phyloP scores from a whole-genome alignment of 2,797 vertebrate genomes.

The Lepilemur septentrionalis region DNA sequence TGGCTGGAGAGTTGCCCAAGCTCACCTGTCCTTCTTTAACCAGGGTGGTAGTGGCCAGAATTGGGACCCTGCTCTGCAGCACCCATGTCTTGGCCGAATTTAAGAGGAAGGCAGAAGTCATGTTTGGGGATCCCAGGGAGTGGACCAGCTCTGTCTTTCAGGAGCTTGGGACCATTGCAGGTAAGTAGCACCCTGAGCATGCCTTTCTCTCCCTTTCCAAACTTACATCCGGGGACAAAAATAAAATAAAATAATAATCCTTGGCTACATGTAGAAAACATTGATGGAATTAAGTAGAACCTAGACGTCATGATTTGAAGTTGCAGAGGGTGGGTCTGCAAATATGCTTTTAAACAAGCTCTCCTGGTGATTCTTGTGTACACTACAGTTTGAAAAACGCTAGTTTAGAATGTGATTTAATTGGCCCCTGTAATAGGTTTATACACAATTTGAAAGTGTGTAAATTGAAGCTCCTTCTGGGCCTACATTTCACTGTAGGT shows the following conservation, averaged over 20 bases:
- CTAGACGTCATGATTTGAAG: neutral
- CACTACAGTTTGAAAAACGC: neutral
- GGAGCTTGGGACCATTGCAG: conserved; percentile 87
- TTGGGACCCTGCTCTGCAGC: conserved; percentile 84
- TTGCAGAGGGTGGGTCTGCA: neutral
- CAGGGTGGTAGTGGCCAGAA: conserved; percentile 83
- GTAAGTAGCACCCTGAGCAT: conserved; percentile 73
- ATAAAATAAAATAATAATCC: neutral
- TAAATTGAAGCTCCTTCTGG: conserved; percentile 30
- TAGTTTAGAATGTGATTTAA: conserved; percentile 40
- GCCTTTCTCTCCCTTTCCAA: neutral
- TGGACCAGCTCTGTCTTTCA: conserved; percentile 85
- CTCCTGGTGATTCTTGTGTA: neutral
- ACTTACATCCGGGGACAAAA: neutral
- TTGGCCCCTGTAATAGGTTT: conserved; percentile 36
- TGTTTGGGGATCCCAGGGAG: conserved; percentile 81
- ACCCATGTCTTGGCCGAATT: conserved; percentile 81
- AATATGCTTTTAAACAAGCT: neutral
- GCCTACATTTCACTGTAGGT: neutral
- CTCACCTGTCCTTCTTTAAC: conserved; percentile 59
- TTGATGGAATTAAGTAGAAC: neutral
- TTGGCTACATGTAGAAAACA: neutral
- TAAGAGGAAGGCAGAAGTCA: conserved; percentile 83
- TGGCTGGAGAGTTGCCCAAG: neutral
- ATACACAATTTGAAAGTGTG: neutral